Conservation (phyloP, 1,140 invertebrate species). For the Drosophila quadrilineata region DNA sequence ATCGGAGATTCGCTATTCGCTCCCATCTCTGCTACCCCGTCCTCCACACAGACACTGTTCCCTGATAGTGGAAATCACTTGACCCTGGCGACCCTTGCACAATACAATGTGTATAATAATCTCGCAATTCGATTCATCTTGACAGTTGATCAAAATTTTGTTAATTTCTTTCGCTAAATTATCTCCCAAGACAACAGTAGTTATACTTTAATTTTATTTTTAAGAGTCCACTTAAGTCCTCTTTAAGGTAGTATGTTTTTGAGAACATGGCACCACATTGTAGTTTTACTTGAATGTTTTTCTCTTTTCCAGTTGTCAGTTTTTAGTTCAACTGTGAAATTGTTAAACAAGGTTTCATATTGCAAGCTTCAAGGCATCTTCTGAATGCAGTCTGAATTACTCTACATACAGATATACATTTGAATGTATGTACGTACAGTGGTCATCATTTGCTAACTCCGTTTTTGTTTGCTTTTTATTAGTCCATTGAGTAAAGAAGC, state of each 20-base stretch:
- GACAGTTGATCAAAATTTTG: no score
- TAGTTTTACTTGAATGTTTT: no score
- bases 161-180: no score
- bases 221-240: no score
- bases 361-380: conserved; percentile 3
- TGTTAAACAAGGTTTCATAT: conserved; percentile 2
- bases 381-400: neutral
- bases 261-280: no score
- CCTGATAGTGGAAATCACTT: conserved; percentile 27
- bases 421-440: no score
- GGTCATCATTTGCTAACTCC: conserved; percentile 8
- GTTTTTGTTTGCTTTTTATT: conserved; percentile 38
- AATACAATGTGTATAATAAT: no score
- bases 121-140: no score
- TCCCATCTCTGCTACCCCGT: neutral
- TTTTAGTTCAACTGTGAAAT: conserved; percentile 9
- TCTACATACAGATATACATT: neutral
- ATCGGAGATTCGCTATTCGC: neutral
- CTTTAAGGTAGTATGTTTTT: no score
- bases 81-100: conserved; percentile 2
- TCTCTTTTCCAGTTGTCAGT: neutral
- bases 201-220: no score
- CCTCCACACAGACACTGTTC: neutral
- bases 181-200: no score
- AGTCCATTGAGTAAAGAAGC: no score